These are phyloP conservation scores for Procambarus clarkii DNA, from an alignment of 1,140 invertebrate genomes.

Conservation along the genomic window DNA sequence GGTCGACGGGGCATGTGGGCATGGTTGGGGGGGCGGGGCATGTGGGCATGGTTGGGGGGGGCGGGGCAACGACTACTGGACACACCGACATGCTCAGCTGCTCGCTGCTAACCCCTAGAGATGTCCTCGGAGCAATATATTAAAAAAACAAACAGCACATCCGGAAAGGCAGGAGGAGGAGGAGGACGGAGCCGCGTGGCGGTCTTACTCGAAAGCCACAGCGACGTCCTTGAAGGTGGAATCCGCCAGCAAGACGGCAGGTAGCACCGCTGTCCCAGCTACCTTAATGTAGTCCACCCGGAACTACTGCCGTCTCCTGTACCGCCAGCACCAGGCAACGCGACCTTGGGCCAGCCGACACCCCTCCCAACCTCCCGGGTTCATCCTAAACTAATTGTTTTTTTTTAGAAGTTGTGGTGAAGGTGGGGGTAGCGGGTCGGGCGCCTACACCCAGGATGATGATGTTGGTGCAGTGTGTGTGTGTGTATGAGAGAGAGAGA, in stretches of 20 bases:
- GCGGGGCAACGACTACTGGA: not conserved
- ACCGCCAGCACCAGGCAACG: not conserved
- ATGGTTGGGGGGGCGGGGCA: not conserved
- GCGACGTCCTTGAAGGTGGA: conserved; percentile 33
- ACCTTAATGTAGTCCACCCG: conserved; percentile 29
- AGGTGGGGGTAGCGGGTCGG: not conserved
- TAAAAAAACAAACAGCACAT: conserved; percentile 32
- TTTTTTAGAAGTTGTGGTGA: not conserved
- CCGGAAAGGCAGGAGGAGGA: conserved; percentile 27
- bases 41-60: not conserved
- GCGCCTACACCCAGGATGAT: not conserved
- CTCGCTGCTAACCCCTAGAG: not conserved
- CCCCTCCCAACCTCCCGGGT: not conserved
- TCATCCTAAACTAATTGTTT: conserved; percentile 1
- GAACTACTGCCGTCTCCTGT: not conserved
- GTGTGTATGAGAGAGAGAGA: not conserved
- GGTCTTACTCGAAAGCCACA: not conserved
- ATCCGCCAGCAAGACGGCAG: not conserved
- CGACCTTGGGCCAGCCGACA: conserved; percentile 29
- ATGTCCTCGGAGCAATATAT: not conserved
- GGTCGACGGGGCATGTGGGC: not conserved
- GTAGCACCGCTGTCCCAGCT: not conserved
- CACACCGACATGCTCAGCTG: not conserved
- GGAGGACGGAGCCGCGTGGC: conserved; percentile 9
- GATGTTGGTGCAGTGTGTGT: not conserved